These are phyloP conservation scores for Bombus sibiricus DNA, from an alignment of 1,140 invertebrate genomes.

Conservation along the genomic window DNA sequence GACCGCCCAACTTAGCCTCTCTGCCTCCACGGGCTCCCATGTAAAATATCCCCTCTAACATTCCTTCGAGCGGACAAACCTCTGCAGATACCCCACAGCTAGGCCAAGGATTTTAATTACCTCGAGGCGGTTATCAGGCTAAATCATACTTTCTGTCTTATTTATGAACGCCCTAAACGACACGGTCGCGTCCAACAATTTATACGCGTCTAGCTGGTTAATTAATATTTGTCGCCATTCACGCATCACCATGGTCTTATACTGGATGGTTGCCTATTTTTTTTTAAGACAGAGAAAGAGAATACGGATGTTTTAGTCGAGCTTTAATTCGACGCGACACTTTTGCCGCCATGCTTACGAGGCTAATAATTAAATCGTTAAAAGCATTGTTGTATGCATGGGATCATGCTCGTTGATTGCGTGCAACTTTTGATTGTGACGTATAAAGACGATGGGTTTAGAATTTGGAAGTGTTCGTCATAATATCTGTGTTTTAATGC, in stretches of 20 bases:
- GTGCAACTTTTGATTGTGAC: too few relatives aligned
- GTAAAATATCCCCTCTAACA: slow-evolving; percentile 60
- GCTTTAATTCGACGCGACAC: too few relatives aligned
- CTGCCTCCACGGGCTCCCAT: slow-evolving; percentile 37
- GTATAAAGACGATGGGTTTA: too few relatives aligned
- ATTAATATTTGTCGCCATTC: slow-evolving; percentile 81
- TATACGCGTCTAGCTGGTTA: slow-evolving; percentile 68
- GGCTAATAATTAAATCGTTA: too few relatives aligned
- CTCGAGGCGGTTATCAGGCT: slow-evolving; percentile 71
- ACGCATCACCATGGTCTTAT: slow-evolving; percentile 26
- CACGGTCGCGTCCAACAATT: slow-evolving; percentile 60
- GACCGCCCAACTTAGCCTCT: slow-evolving; percentile 36
- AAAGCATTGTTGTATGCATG: too few relatives aligned
- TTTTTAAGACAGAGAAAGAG: not conserved
- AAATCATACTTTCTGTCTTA: slow-evolving; percentile 76
- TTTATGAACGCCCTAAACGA: slow-evolving; percentile 76
- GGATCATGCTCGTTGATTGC: too few relatives aligned
- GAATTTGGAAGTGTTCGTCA: too few relatives aligned
- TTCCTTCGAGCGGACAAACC: slow-evolving; percentile 16
- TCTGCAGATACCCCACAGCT: not conserved
- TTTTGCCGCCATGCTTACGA: too few relatives aligned
- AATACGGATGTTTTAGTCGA: too few relatives aligned
- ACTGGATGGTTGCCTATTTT: too few relatives aligned
- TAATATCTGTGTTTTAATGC: too few relatives aligned
- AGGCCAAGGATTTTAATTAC: slow-evolving; percentile 65